Evolutionary conservation across 2,888 invertebrate species (phyloP), one percentile per base, ranked within the genome.

Genomic region (Pseudolycoriella hygida): DNA sequence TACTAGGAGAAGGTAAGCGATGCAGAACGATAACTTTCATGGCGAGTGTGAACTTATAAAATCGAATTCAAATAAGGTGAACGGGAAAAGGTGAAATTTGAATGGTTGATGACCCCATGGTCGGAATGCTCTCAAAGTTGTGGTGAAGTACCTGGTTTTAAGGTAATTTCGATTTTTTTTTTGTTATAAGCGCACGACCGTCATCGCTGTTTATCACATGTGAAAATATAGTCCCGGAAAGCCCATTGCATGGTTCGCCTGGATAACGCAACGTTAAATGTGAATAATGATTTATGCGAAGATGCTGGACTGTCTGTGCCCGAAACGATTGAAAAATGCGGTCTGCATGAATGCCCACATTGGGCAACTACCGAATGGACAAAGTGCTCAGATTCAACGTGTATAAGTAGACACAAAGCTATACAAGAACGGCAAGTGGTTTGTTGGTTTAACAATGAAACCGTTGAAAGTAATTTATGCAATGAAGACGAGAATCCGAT

Each of bases 91-190:
- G 56, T 77, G 51, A 67, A 76, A 54, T 87, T 83, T 60, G 76
- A 77, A 52, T 90, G 89, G 89, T 71, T 75, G 57, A 74, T 80
- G 11, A 80, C 82, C 1, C 78, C 81, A 10, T 94, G 93, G 93
- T 82, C 88, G 0, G 71, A 76, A 12, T 93, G 93, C 60, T 85
- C 83, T 2, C 80, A 82, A 51, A 76, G 77, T 1, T 93, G 92
- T 56, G 86, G 86, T 1, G 79, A 80, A 38, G 72, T 72, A 45
- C 89, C 88, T 40, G 65, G 64, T 42, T 52, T 64, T 45, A 55
- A 57, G 55, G 64, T 65, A 46, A 45, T 15, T 30, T 31, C 42
- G 34, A 41, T 34, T 8, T n/a, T n/a, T n/a, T n/a, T n/a, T n/a
- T n/a, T n/a, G n/a, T n/a, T n/a, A n/a, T n/a, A n/a, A n/a, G n/a